A percentile compares a stretch with the other conserved stretches of the same genome.
phyloP scores from a whole-genome alignment of 2,797 vertebrate genomes.

The Brachyrhaphis roseni region DNA sequence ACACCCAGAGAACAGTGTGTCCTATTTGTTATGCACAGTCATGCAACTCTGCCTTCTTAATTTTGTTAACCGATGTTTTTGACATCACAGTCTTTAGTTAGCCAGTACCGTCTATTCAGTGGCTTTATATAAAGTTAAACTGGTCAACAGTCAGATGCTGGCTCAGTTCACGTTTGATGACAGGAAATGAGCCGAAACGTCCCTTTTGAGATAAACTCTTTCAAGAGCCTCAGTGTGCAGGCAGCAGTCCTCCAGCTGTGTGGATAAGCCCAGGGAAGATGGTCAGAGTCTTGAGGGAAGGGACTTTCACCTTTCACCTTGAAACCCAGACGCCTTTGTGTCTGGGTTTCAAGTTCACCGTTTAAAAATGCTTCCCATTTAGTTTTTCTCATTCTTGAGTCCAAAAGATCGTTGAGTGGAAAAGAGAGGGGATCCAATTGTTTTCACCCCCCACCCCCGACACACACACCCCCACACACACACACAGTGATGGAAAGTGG shows the following conservation, averaged over 20 bases:
- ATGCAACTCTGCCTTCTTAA: neutral
- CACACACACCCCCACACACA: conserved; percentile 20
- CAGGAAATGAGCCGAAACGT: conserved; percentile 6
- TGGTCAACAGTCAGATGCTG: neutral
- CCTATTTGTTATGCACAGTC: neutral
- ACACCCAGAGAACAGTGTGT: conserved; percentile 4
- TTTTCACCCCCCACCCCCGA: too few species aligned
- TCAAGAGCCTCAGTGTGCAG: neutral
- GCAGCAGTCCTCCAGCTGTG: conserved; percentile 4
- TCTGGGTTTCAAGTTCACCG: conserved; percentile 66
- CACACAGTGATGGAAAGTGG: conserved; percentile 49
- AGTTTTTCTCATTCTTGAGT: conserved; percentile 69
- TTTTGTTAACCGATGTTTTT: neutral
- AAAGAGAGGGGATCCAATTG: conserved; percentile 47
- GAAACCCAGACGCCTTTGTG: conserved; percentile 52
- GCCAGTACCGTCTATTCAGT: neutral
- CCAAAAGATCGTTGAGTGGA: conserved; percentile 59
- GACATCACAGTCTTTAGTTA: neutral
- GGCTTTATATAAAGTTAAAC: neutral
- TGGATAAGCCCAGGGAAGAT: conserved; percentile 39
- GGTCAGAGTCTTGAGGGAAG: conserved; percentile 41
- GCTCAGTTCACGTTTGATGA: neutral
- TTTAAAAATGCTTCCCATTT: conserved; percentile 44
- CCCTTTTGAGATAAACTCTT: neutral
- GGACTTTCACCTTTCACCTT: conserved; percentile 6